Evolutionary conservation across 2,888 invertebrate genomes (phyloP).

Genomic region (Meandrusa payeni): DNA sequence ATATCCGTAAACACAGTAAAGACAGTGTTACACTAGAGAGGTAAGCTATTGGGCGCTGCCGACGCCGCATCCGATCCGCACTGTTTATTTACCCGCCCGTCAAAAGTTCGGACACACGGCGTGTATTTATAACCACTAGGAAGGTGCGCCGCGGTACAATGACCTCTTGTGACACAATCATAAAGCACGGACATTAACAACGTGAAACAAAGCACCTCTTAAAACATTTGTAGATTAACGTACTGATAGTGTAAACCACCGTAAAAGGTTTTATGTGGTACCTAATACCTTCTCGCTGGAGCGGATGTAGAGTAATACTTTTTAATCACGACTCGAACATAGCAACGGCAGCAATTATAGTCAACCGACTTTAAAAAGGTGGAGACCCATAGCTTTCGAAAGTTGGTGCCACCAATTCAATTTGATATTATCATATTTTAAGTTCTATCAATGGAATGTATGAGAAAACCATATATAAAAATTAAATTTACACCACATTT

Average conservation of each 20-base stretch:
- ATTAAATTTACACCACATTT: too few relatives aligned
- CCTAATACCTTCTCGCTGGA: constrained; percentile 10
- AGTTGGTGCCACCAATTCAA: too few relatives aligned
- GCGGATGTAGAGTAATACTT: constrained; percentile 13
- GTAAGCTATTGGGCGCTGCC: constrained; percentile 22
- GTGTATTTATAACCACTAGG: constrained; percentile 70
- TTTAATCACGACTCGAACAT: constrained; percentile 15
- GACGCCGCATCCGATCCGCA: constrained; percentile 45
- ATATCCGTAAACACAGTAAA: too few relatives aligned
- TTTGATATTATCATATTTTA: too few relatives aligned
- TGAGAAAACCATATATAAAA: too few relatives aligned
- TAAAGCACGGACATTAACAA: constrained; percentile 45
- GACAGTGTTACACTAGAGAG: constrained; percentile 15
- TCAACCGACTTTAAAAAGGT: too few relatives aligned
- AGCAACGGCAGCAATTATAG: too few relatives aligned
- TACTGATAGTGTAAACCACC: constrained; percentile 35
- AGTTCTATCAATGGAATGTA: too few relatives aligned
- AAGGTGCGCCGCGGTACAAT: constrained; percentile 71
- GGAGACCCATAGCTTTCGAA: too few relatives aligned
- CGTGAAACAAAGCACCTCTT: constrained; percentile 48
- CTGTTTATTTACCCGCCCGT: constrained; percentile 72
- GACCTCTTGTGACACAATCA: constrained; percentile 62
- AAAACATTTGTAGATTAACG: constrained; percentile 40
- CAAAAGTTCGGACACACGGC: constrained; percentile 71
- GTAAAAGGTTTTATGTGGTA: constrained; percentile 49